Evolutionary conservation across 2,113 vertebrate genomes (phyloP).

Genomic region (Leucoraja erinaceus): DNA sequence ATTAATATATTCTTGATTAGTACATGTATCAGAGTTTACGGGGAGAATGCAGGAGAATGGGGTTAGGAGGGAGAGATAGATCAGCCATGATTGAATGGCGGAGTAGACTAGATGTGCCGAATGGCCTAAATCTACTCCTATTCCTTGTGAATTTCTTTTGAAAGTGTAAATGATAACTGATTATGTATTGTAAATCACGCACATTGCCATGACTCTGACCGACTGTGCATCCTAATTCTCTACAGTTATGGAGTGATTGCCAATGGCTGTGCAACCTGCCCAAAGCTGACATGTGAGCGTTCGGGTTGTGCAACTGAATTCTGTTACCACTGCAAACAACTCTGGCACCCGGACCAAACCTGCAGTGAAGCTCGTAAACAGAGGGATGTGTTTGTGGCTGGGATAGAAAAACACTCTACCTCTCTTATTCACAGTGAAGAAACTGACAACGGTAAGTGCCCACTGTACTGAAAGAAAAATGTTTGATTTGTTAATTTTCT

Average conservation of each 20-base stretch:
- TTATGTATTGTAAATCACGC: neutral
- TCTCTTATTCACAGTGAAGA: conserved; percentile 64
- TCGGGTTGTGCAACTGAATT: conserved; percentile 74
- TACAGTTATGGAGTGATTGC: conserved; percentile 75
- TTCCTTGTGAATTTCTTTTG: neutral
- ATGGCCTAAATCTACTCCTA: no score
- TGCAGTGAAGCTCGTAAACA: conserved; percentile 66
- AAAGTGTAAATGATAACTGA: neutral
- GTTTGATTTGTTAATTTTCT: neutral
- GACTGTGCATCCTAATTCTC: neutral
- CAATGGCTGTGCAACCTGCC: conserved; percentile 71
- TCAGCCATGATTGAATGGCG: no score
- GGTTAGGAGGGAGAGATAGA: no score
- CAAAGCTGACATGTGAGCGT: conserved; percentile 68
- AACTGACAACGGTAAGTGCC: conserved; percentile 54
- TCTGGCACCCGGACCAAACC: conserved; percentile 74
- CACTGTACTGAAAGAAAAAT: neutral
- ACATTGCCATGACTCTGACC: neutral
- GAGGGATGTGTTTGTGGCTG: conserved; percentile 57
- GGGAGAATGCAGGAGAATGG: no score
- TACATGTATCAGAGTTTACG: no score
- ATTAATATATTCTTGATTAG: neutral
- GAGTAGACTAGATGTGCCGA: no score
- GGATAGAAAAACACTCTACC: conserved; percentile 52
- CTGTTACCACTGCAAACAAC: conserved; percentile 80